Evolutionary conservation across 2,888 invertebrate species (phyloP).

Genomic region (Limnephilus marmoratus): DNA sequence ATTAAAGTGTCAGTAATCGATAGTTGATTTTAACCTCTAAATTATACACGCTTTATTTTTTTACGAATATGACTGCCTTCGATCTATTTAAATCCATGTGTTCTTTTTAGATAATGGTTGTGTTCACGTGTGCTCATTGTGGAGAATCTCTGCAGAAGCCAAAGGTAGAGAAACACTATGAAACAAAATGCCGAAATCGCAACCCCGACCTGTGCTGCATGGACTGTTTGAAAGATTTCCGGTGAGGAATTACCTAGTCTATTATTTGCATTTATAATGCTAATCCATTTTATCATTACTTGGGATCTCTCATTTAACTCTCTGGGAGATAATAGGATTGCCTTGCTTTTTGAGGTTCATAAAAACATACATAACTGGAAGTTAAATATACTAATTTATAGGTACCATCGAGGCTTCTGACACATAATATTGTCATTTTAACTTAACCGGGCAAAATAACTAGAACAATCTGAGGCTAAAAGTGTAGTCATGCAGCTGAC

Average conservation of each 20-base stretch:
- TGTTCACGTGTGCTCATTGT: constrained; percentile 95
- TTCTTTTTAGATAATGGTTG: constrained; percentile 83
- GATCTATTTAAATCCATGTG: neutral
- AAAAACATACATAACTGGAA: too few species aligned
- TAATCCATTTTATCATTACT: neutral
- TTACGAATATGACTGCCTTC: neutral
- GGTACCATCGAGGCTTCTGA: too few species aligned
- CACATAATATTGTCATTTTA: too few species aligned
- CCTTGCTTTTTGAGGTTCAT: too few species aligned
- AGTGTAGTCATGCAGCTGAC: too few species aligned
- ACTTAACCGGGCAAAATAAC: too few species aligned
- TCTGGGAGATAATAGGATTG: neutral
- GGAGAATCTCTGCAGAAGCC: constrained; percentile 95
- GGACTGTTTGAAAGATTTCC: constrained; percentile 94
- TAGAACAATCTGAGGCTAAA: too few species aligned
- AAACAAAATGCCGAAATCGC: constrained; percentile 82
- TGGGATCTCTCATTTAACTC: neutral
- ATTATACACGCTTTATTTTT: constrained; percentile 7
- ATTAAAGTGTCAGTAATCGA: neutral
- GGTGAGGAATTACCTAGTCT: constrained; percentile 74
- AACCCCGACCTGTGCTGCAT: constrained; percentile 90
- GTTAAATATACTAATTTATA: too few species aligned
- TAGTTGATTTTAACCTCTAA: constrained; percentile 10
- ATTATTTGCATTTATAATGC: neutral
- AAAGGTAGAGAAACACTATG: constrained; percentile 92